phyloP scores from a whole-genome alignment of 1,140 invertebrate species.

The Nasonia giraulti region DNA sequence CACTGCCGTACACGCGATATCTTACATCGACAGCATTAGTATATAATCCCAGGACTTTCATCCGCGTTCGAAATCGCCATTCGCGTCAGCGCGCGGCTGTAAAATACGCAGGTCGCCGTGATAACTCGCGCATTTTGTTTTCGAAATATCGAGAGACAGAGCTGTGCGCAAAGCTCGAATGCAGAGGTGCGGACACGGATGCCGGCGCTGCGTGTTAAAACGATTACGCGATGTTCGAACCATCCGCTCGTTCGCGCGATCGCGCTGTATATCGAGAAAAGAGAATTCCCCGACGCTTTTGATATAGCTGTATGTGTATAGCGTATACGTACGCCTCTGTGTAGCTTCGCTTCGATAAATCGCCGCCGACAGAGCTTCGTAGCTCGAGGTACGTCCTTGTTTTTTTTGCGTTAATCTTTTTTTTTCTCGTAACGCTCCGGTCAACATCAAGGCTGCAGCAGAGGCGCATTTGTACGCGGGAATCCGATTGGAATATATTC shows the following conservation, averaged over 20 bases:
- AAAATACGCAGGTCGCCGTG: background rate
- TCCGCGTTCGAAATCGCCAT: background rate
- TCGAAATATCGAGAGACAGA: conserved; percentile 27
- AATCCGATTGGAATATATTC: background rate
- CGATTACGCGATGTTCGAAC: conserved; percentile 30
- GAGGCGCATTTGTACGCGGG: background rate
- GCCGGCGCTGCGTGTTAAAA: conserved; percentile 50
- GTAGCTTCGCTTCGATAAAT: conserved; percentile 16
- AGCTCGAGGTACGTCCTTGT: background rate
- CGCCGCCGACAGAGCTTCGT: conserved; percentile 2
- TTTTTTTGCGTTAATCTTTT: background rate
- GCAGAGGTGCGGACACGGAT: background rate
- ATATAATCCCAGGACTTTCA: no score
- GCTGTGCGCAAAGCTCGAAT: background rate
- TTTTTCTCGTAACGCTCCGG: background rate
- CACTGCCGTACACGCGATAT: no score
- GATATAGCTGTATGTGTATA: background rate
- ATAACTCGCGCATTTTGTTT: conserved; percentile 24
- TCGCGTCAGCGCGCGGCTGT: background rate
- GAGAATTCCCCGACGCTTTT: background rate
- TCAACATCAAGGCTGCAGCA: background rate
- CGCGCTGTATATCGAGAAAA: background rate
- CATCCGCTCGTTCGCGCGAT: background rate
- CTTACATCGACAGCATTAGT: no score
- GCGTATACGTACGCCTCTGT: background rate